phyloP scores from a whole-genome alignment of 2,113 vertebrate genomes.

The Hypocryptadius cinnamomeus region DNA sequence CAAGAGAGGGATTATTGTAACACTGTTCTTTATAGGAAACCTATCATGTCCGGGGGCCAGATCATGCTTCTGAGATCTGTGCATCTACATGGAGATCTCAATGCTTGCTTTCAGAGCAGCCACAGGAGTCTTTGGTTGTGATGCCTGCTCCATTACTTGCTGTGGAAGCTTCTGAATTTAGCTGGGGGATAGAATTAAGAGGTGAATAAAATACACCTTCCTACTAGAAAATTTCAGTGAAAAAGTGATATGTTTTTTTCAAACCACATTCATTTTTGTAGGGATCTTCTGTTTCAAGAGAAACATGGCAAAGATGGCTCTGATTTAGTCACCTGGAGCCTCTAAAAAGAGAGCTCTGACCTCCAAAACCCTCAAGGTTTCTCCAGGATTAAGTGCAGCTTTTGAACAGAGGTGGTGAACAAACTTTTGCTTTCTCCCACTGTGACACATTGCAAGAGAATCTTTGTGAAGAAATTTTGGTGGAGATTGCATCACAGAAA shows the following conservation, averaged over 20 bases:
- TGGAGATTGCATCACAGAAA: neutral
- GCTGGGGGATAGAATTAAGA: neutral
- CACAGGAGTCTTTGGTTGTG: neutral
- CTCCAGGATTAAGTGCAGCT: neutral
- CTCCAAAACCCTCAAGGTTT: neutral
- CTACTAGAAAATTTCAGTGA: neutral
- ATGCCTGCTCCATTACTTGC: neutral
- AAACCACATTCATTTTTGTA: neutral
- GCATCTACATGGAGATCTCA: neutral
- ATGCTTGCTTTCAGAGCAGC: neutral
- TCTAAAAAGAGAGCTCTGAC: neutral
- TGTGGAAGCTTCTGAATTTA: neutral
- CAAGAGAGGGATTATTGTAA: constrained; percentile 54
- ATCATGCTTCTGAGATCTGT: neutral
- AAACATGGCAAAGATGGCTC: neutral
- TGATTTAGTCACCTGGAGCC: neutral
- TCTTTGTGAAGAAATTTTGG: neutral
- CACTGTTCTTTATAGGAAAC: constrained; percentile 13
- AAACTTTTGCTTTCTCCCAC: neutral
- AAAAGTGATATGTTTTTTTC: neutral
- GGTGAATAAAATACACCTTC: neutral
- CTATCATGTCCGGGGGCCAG: constrained; percentile 16
- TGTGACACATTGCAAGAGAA: neutral
- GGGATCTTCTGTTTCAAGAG: neutral
- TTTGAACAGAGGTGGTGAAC: neutral